Evolutionary conservation across 2,113 vertebrate species (phyloP).

Genomic region (Malurus cyaneus): DNA sequence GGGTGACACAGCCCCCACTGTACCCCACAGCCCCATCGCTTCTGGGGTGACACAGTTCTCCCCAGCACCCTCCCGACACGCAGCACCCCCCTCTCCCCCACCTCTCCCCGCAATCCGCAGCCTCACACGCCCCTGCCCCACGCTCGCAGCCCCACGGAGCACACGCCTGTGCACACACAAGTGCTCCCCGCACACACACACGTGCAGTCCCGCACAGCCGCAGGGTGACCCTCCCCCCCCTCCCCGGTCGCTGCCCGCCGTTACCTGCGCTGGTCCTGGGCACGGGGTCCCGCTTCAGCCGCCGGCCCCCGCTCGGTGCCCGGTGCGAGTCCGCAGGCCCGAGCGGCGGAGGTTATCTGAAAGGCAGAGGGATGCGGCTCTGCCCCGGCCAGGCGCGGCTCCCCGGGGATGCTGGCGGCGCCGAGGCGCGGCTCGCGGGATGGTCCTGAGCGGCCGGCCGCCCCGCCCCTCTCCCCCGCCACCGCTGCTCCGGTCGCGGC

Average conservation of each 20-base stretch:
- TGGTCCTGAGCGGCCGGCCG: background rate
- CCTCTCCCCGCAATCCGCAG: background rate
- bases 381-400: background rate
- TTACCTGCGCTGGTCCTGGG: background rate
- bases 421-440: background rate
- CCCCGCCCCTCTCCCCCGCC: background rate
- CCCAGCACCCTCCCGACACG: background rate
- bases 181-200: background rate
- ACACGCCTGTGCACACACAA: background rate
- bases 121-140: background rate
- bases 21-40: background rate
- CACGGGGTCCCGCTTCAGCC: background rate
- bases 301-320: background rate
- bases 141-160: background rate
- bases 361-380: constrained; percentile 63
- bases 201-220: background rate
- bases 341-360: constrained; percentile 64
- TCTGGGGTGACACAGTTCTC: background rate
- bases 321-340: background rate
- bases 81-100: background rate
- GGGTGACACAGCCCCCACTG: background rate
- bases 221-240: background rate
- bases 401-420: background rate
- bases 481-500: background rate
- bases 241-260: background rate